phyloP scores from a whole-genome alignment of 2,888 invertebrate genomes.

The Ashinkailepas kermadecensis region DNA sequence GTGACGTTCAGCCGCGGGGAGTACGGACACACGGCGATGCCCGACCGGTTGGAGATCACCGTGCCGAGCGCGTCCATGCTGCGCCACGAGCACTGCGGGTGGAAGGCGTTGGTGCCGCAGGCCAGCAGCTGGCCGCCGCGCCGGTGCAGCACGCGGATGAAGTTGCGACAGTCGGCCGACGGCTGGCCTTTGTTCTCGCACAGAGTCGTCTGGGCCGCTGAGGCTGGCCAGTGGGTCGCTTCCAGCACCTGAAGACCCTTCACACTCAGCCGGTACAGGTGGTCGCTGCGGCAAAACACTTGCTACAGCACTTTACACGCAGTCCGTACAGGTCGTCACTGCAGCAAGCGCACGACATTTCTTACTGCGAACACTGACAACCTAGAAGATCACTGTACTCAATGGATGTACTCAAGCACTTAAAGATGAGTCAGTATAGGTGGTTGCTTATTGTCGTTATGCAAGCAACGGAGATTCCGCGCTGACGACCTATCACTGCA shows the following conservation, averaged over 20 bases:
- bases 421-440: no score
- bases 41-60: constrained; percentile 40
- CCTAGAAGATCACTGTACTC: no score
- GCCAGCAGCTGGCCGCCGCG: constrained; percentile 66
- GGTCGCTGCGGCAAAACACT: constrained; percentile 53
- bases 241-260: constrained; percentile 63
- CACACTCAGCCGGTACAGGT: constrained; percentile 69
- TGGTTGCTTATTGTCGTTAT: no score
- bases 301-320: no score
- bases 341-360: no score
- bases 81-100: constrained; percentile 82
- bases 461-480: no score
- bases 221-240: constrained; percentile 67
- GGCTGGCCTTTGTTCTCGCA: constrained; percentile 81
- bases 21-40: constrained; percentile 78
- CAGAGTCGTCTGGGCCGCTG: constrained; percentile 56
- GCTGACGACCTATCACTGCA: no score
- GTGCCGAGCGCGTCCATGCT: constrained; percentile 53
- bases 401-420: no score
- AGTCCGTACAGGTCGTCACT: no score
- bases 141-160: constrained; percentile 52
- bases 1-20: constrained; percentile 79
- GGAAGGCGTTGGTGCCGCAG: constrained; percentile 87
- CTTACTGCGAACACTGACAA: no score
- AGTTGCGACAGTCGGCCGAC: constrained; percentile 78